Conservation (phyloP, 2,888 invertebrate genomes). For the Glaucopsyche alexis region DNA sequence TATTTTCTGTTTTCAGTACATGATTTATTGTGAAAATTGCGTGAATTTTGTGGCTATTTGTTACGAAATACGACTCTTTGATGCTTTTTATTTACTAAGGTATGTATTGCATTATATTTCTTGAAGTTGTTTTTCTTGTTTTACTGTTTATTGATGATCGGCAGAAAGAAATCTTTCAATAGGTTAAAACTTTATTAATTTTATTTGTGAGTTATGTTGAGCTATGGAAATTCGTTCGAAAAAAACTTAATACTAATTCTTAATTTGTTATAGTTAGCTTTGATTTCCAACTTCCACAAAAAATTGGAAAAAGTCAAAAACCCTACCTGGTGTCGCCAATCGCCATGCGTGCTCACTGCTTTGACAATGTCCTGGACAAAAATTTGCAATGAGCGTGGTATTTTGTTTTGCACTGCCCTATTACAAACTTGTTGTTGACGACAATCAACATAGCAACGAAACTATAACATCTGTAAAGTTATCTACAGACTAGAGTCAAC, state of each 20-base stretch:
- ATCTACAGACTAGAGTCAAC: neutral
- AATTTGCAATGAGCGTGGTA: constrained; percentile 25
- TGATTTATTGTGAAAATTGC: constrained; percentile 72
- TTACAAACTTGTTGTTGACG: neutral
- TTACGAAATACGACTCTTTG: constrained; percentile 63
- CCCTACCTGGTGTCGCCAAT: constrained; percentile 54
- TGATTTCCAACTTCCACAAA: neutral
- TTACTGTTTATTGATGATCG: constrained; percentile 61
- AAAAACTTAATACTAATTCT: neutral
- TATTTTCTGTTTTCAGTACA: constrained; percentile 77
- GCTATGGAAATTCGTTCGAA: neutral
- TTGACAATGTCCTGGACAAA: constrained; percentile 49
- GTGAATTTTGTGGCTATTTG: constrained; percentile 64
- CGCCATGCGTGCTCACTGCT: constrained; percentile 65
- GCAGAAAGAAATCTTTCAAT: constrained; percentile 60
- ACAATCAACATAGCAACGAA: neutral
- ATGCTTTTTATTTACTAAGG: constrained; percentile 76
- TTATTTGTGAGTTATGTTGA: constrained; percentile 38
- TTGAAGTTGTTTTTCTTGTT: constrained; percentile 18
- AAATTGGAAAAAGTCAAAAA: neutral
- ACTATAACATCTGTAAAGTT: neutral
- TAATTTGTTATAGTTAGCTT: neutral
- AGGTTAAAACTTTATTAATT: constrained; percentile 63
- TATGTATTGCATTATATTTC: constrained; percentile 47
- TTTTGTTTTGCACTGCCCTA: constrained; percentile 6